These are phyloP conservation scores for Syngnathus scovelli DNA, from an alignment of 2,113 vertebrate species.

Conservation along the genomic window DNA sequence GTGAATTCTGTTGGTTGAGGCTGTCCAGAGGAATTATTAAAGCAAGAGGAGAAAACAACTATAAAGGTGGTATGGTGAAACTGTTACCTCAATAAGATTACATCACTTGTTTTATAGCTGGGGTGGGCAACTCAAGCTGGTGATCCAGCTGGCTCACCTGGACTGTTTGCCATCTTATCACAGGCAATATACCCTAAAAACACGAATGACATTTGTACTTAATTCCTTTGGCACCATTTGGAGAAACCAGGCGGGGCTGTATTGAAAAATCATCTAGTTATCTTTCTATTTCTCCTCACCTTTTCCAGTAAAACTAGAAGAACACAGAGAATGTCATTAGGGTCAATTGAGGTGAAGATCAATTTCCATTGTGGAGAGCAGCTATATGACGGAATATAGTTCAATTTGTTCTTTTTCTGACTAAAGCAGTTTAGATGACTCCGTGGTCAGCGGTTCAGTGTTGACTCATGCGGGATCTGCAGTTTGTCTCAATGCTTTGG, in stretches of 20 bases:
- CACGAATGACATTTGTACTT: background rate
- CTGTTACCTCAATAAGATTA: background rate
- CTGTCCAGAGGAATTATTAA: constrained; percentile 1
- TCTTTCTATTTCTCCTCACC: background rate
- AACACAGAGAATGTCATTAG: background rate
- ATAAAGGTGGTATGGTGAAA: no score
- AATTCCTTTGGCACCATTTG: background rate
- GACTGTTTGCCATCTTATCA: no score
- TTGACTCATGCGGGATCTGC: background rate
- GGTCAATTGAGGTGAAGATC: background rate
- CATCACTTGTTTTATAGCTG: no score
- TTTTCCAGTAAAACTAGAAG: background rate
- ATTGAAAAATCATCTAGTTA: background rate
- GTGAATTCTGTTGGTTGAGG: constrained; percentile 5
- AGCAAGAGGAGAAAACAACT: background rate
- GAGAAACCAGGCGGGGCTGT: background rate
- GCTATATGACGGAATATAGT: background rate
- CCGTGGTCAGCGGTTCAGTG: background rate
- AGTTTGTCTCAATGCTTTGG: background rate
- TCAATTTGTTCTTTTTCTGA: background rate
- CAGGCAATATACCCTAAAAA: background rate
- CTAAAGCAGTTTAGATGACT: background rate
- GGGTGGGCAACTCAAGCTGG: no score
- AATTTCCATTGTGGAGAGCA: background rate
- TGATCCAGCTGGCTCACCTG: background rate